Evolutionary conservation across 2,113 vertebrate species (phyloP).

Genomic region (Pachyramphus minor): DNA sequence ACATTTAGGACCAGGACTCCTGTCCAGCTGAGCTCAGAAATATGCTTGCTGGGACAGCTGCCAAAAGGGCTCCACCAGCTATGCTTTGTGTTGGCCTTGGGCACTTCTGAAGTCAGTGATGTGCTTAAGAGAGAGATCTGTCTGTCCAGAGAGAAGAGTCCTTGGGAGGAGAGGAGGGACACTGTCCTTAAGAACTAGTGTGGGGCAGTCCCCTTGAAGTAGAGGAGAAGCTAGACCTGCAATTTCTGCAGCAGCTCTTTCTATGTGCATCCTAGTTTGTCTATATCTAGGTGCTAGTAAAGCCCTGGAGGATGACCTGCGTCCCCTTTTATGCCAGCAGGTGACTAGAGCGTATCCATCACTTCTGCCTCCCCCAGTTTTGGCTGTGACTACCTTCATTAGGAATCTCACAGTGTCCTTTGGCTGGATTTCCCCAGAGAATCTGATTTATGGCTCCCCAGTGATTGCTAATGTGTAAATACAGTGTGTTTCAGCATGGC

Average conservation of each 20-base stretch:
- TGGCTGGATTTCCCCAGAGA: conserved; percentile 52
- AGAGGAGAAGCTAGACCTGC: not conserved
- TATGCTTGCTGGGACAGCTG: conserved; percentile 33
- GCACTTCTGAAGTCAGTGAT: conserved; percentile 17
- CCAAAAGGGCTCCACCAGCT: conserved; percentile 46
- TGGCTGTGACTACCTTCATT: not conserved
- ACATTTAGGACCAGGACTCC: conserved; percentile 46
- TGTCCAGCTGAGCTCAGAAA: conserved; percentile 62
- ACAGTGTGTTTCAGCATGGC: conserved; percentile 23
- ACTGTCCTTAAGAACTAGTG: not conserved
- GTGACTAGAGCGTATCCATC: not conserved
- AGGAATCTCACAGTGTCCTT: conserved; percentile 22
- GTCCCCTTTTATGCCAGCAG: not conserved
- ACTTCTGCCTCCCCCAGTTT: not conserved
- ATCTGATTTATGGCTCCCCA: conserved; percentile 33
- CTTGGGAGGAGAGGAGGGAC: not conserved
- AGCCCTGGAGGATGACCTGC: not conserved
- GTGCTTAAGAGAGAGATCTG: not conserved
- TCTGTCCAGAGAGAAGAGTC: not conserved
- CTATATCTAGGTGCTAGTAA: not conserved
- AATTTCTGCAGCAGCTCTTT: not conserved
- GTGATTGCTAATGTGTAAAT: conserved; percentile 50
- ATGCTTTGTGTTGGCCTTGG: not conserved
- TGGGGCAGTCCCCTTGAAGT: not conserved
- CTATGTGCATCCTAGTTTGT: not conserved